Base-by-base conservation (phyloP, 2,113 vertebrate genomes). In the Toxostoma redivivum region DNA sequence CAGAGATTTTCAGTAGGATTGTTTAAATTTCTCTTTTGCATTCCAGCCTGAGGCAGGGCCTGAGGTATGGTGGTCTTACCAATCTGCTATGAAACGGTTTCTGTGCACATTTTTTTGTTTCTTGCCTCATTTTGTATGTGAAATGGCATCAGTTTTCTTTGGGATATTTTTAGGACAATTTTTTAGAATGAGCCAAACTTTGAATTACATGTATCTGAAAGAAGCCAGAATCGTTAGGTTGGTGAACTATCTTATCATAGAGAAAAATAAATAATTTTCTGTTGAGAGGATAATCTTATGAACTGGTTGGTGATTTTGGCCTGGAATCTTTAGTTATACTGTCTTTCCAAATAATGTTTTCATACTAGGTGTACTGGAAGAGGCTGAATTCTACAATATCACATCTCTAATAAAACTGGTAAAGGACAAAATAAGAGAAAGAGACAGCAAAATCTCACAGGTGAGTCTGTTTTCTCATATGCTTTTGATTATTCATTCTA, bases 351-450 rank as follows among this genome's bases (percentile, higher is more conserved):
- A 88, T 57, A 48, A 47, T 79, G 15, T 91, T 94, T 62, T 95
- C 25, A 4, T 91, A 66, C 61, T 73, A 99, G 99, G 99, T 80
- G 99, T 99, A 62, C 97, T 99, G 88, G 99, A 99, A 95, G 99
- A 99, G 98, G 99, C 99, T 1, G 99, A 99, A 94, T 99, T 99
- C 97, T 99, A 99, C 97, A 99, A 99, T 97, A 99, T 99, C 98
- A 99, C 99, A 96, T 99, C 99, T 71, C 97, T 99, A 98, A 99
- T 99, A 97, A 99, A 99, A 96, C 98, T 99, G 57, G 98, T 99
- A 96, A 99, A 99, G 97, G 99, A 99, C 97, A 99, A 98, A 98
- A 99, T 99, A 97, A 98, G 99, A 98, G 99, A 99, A 94, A 98
- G 99, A 89, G 99, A 99, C 96, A 99, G 99, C 97, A 99, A 98